phyloP scores from a whole-genome alignment of 2,797 vertebrate species.

The Spheniscus humboldti region DNA sequence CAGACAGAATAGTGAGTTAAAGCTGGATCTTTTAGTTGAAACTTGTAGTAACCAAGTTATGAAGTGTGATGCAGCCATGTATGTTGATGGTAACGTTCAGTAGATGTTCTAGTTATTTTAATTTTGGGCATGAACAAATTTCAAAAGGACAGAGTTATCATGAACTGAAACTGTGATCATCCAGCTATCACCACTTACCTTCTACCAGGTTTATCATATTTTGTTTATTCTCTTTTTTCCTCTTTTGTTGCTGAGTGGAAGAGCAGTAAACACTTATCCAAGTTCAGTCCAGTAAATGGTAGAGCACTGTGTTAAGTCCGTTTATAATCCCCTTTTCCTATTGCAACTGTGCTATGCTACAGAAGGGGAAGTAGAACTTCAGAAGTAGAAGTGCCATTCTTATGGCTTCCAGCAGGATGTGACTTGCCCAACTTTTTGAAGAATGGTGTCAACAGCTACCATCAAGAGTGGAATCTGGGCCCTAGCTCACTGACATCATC shows the following conservation, averaged over 20 bases:
- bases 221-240: neutral
- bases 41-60: neutral
- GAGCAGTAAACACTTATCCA: neutral
- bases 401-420: neutral
- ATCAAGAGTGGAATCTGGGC: fast-evolving
- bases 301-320: neutral
- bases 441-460: neutral
- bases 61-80: neutral
- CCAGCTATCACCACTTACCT: neutral
- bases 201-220: neutral
- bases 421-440: neutral
- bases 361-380: neutral
- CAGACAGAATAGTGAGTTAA: neutral
- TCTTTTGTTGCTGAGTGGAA: neutral
- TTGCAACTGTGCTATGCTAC: neutral
- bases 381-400: neutral
- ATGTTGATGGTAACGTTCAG: neutral
- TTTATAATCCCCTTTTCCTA: neutral
- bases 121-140: neutral
- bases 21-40: neutral
- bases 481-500: neutral
- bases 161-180: neutral
- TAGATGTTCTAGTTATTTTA: neutral
- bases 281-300: neutral
- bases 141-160: neutral